These are phyloP conservation scores for Scleropages formosus DNA, from an alignment of 2,797 vertebrate species.

Conservation along the genomic window DNA sequence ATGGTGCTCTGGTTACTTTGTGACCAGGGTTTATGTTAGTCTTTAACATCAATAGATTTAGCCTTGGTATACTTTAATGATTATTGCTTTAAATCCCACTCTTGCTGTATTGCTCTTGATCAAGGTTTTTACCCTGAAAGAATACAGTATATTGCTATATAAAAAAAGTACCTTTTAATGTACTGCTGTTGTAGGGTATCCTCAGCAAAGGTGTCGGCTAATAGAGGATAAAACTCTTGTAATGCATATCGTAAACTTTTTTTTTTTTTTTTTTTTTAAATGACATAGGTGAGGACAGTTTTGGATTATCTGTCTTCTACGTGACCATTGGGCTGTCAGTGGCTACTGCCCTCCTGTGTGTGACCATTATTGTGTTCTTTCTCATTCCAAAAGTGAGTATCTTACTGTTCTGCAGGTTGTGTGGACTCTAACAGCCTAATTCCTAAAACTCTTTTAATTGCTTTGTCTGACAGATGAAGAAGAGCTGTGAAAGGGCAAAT, in stretches of 20 bases:
- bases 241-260: no score
- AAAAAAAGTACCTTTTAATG: constrained; percentile 1
- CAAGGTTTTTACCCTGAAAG: no score
- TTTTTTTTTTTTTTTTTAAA: background rate
- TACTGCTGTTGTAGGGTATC: no score
- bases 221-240: no score
- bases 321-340: constrained; percentile 24
- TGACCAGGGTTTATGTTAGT: no score
- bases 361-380: constrained; percentile 24
- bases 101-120: no score
- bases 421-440: background rate
- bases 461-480: constrained; percentile 2
- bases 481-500: background rate
- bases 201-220: no score
- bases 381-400: constrained; percentile 51
- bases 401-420: background rate
- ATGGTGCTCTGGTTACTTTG: no score
- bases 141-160: no score
- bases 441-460: background rate
- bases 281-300: background rate
- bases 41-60: no score
- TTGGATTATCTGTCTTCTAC: constrained; percentile 16
- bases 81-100: no score
- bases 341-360: constrained; percentile 20
- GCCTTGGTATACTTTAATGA: no score